Base-by-base conservation (phyloP, 1,140 invertebrate genomes). In the Drosophila eugracilis region DNA sequence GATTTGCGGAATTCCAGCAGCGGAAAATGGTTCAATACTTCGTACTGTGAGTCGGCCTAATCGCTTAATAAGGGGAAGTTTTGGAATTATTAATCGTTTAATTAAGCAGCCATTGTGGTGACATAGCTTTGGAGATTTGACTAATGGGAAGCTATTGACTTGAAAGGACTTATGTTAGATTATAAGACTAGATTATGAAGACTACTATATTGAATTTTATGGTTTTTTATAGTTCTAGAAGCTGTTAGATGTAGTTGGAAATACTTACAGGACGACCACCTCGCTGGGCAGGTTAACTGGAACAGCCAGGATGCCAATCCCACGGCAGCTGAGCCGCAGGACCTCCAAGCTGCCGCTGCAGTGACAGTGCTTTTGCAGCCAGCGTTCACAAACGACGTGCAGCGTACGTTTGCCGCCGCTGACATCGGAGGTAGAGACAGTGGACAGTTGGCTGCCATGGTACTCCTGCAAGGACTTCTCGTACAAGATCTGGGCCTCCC, bases 391-490 rank as follows among this genome's bases (percentile, higher is more conserved):
- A 4, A 91, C 62, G 21, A 49, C 47, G 54, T 90, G 85, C 44
- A 90, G 19, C 1, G 77, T 80, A 1, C 80, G 79, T 19, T 55
- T 78, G 36, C 67, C 69, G 37, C 34, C 36, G 26, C 42, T 60
- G 32, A 14, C 39, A 37, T 44, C 70, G 32, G 42, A 17, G 9
- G 52, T 36, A 14, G 37, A n/a, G 44, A 32, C 50, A 26, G 45
- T 32, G 19, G 48, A 28, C 5, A 69, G 26, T 53, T 74, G 63
- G 14, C 75, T 72, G 36, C 83, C 90, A 44, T 90, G 89, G 74
- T 91, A 91, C 48, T 91, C 90, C 60, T 78, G 62, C 21, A 91
- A 37, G n/a, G 90, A 83, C 66, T 91, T 90, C 53, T 91, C 90
- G 54, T 91, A 91, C 5, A 91, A 65, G 37, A 85, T 75, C 72